Percentiles rank a stretch among this genome's conserved stretches.
Conservation (phyloP, 2,113 vertebrate species). For the Lepidothrix coronata region DNA sequence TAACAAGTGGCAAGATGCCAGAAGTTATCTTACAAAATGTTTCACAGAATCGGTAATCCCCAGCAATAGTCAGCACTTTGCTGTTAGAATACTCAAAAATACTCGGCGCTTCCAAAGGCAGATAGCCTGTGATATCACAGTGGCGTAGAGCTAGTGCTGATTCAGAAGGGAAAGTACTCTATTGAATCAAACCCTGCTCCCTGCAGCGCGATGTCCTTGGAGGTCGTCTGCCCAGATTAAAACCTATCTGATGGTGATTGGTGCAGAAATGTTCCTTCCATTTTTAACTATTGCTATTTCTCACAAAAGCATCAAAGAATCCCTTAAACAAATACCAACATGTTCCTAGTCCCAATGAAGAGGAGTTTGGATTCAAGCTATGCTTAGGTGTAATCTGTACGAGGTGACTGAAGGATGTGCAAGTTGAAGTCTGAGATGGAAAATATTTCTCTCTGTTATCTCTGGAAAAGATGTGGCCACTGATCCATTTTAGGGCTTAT, state of each 20-base stretch:
- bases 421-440: background rate
- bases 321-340: background rate
- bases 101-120: background rate
- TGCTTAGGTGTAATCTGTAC: background rate
- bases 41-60: constrained; percentile 29
- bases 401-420: background rate
- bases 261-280: background rate
- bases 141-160: background rate
- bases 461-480: background rate
- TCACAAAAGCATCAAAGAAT: background rate
- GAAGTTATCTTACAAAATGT: constrained; percentile 47
- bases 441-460: background rate
- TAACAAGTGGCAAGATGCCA: constrained; percentile 49
- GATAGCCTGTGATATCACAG: background rate
- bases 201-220: background rate
- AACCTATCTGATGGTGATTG: background rate
- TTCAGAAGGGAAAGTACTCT: constrained; percentile 34
- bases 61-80: constrained; percentile 50
- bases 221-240: background rate
- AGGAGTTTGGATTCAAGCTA: background rate
- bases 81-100: constrained; percentile 7
- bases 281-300: background rate
- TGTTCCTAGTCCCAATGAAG: background rate
- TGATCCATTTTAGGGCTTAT: background rate
- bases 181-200: background rate